These are phyloP conservation scores for Pygoscelis adeliae DNA, from an alignment of 2,113 vertebrate genomes.

Conservation along the genomic window DNA sequence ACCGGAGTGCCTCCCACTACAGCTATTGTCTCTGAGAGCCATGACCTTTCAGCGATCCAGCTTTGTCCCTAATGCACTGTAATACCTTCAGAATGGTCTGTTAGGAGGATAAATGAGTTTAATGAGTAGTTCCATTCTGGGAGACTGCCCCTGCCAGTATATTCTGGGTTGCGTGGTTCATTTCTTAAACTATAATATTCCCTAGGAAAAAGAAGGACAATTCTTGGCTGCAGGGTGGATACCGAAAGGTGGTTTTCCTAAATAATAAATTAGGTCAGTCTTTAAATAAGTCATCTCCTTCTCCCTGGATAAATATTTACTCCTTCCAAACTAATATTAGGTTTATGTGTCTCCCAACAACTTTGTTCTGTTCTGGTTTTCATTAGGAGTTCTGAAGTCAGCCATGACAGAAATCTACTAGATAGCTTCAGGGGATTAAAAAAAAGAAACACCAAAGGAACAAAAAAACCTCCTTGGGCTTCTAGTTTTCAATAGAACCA, in stretches of 20 bases:
- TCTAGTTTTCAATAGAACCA: background rate
- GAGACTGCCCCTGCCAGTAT: background rate
- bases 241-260: constrained; percentile 47
- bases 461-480: background rate
- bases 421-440: background rate
- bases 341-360: constrained; percentile 18
- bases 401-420: background rate
- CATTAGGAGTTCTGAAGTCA: background rate
- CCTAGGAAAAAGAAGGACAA: background rate
- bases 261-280: constrained; percentile 51
- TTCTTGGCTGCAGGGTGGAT: constrained; percentile 21
- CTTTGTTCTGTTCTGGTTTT: constrained; percentile 31
- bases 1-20: background rate
- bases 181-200: constrained; percentile 2
- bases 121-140: constrained; percentile 56
- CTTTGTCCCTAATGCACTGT: background rate
- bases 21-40: background rate
- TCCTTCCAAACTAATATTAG: constrained; percentile 32
- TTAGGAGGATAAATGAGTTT: constrained; percentile 39
- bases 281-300: constrained; percentile 48
- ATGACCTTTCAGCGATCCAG: constrained; percentile 9
- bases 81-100: background rate
- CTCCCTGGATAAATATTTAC: constrained; percentile 51
- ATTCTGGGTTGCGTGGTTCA: constrained; percentile 28
- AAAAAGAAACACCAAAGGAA: background rate